A percentile compares a stretch with the other conserved stretches of the same genome.
Conservation (phyloP, 2,888 invertebrate genomes). For the Chymomyza procnemis region DNA sequence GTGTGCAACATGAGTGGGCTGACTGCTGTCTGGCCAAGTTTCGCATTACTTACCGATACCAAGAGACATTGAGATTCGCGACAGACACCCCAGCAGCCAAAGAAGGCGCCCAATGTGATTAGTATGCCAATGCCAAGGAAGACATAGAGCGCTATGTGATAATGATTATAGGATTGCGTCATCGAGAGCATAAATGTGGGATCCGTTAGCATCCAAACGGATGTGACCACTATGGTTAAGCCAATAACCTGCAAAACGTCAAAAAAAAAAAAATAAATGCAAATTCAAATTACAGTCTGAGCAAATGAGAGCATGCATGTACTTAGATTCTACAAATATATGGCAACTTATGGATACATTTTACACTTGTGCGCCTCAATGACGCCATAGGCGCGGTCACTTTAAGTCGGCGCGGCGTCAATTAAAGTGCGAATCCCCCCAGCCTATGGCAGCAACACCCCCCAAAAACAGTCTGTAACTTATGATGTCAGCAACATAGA, state of each 20-base stretch:
- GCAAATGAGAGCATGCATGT: background rate
- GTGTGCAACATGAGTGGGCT: conserved; percentile 29
- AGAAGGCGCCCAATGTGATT: conserved; percentile 86
- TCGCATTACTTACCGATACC: conserved; percentile 82
- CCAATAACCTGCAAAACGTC: conserved; percentile 82
- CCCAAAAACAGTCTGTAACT: conserved; percentile 24
- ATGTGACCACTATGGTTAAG: conserved; percentile 83
- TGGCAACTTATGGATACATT: conserved; percentile 27
- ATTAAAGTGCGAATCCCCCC: conserved; percentile 40
- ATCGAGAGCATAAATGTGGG: conserved; percentile 86
- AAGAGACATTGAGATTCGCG: conserved; percentile 89
- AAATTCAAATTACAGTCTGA: background rate
- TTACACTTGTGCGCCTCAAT: conserved; percentile 22
- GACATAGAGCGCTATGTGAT: conserved; percentile 85
- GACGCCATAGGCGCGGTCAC: conserved; percentile 37
- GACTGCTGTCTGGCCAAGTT: background rate
- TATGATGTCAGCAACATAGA: conserved; percentile 57
- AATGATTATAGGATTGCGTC: conserved; percentile 79
- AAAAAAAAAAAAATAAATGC: conserved; percentile 8
- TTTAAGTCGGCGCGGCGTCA: conserved; percentile 40
- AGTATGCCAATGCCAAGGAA: conserved; percentile 85
- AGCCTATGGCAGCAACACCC: too few relatives aligned
- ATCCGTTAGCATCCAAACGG: conserved; percentile 88
- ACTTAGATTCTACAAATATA: background rate
- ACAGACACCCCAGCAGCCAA: conserved; percentile 91